Conservation (phyloP, 2,888 invertebrate species). For the Quadroppia sp. region DNA sequence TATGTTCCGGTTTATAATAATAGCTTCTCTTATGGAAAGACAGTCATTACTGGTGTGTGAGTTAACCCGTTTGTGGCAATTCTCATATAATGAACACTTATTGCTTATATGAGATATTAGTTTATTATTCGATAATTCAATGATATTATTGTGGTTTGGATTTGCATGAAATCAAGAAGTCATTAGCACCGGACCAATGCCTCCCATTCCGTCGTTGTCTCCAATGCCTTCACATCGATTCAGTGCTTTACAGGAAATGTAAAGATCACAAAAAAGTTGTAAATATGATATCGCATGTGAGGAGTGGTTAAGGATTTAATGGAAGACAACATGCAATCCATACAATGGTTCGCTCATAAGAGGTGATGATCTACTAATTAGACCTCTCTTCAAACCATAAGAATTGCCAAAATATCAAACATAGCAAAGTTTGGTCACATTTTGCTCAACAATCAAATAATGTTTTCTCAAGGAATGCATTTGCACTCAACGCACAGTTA, state of each 20-base stretch:
- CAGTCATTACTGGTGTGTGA: constrained; percentile 28
- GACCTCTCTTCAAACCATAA: neutral
- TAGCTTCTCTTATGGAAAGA: constrained; percentile 2
- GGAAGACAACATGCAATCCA: constrained; percentile 5
- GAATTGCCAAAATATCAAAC: neutral
- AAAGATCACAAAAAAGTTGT: constrained; percentile 18
- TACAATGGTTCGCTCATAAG: neutral
- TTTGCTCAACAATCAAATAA: neutral
- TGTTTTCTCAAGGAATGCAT: neutral
- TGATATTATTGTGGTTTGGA: constrained; percentile 21
- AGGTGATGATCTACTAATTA: neutral
- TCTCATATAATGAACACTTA: constrained; percentile 18
- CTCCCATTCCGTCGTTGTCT: neutral
- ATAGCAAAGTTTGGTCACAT: neutral
- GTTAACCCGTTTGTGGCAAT: constrained; percentile 34
- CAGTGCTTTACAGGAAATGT: constrained; percentile 24
- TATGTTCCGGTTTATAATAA: constrained; percentile 34
- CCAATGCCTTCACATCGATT: neutral
- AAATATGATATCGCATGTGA: constrained; percentile 26
- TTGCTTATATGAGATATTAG: neutral
- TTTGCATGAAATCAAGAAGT: constrained; percentile 36
- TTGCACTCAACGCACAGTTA: neutral
- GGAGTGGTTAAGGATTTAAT: constrained; percentile 14
- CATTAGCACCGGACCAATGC: constrained; percentile 30
- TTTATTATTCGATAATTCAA: constrained; percentile 5